A percentile compares a stretch with the other conserved stretches of the same genome.
Conservation (phyloP, 2,888 invertebrate genomes). For the Acanthococcus lagerstroemiae region DNA sequence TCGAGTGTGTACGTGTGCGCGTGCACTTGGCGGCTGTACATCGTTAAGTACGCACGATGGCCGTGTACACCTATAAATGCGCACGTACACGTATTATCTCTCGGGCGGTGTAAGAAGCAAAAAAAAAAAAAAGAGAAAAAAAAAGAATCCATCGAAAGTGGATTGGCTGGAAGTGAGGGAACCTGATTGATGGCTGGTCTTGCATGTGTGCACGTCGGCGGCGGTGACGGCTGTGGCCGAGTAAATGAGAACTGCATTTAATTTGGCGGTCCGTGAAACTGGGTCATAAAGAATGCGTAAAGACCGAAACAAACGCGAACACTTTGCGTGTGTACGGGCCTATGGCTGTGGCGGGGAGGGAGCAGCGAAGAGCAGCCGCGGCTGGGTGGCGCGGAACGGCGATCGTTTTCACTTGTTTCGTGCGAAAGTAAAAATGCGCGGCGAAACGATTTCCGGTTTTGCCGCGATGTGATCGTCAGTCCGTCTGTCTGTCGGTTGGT, state of each 20-base stretch:
- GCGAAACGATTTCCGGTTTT: conserved; percentile 25
- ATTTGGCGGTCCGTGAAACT: conserved; percentile 24
- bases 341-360: background rate
- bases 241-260: conserved; percentile 22
- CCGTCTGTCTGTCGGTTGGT: too few relatives aligned
- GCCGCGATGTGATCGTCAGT: too few relatives aligned
- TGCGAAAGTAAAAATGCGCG: conserved; percentile 25
- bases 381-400: background rate
- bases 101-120: too few relatives aligned
- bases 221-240: conserved; percentile 5
- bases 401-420: conserved; percentile 29
- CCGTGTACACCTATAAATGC: too few relatives aligned
- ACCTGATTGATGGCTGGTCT: too few relatives aligned
- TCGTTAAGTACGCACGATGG: too few relatives aligned
- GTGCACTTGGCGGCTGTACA: too few relatives aligned
- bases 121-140: too few relatives aligned
- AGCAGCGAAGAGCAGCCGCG: background rate
- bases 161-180: too few relatives aligned
- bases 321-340: background rate
- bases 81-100: too few relatives aligned
- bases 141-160: too few relatives aligned
- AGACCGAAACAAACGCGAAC: background rate
- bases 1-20: too few relatives aligned
- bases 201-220: background rate
- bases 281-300: conserved; percentile 28